These are phyloP conservation scores for Melinaea menophilus DNA, from an alignment of 2,888 invertebrate genomes.

Conservation along the genomic window DNA sequence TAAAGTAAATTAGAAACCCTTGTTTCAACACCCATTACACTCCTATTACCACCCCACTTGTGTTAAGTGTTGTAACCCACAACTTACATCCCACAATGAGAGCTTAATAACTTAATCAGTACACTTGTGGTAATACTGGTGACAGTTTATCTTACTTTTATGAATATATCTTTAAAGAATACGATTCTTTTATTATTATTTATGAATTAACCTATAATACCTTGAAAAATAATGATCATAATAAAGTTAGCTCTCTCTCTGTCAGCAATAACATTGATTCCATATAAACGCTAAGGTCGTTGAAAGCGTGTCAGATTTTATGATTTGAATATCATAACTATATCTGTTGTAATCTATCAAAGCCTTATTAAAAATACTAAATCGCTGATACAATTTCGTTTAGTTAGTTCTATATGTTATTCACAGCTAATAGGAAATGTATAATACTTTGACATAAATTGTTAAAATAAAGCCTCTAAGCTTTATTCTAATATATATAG, in stretches of 20 bases:
- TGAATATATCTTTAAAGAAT: too few species aligned
- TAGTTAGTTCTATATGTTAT: too few species aligned
- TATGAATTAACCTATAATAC: neutral
- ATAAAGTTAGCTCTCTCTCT: conserved; percentile 5
- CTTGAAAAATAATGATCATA: neutral
- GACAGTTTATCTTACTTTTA: too few species aligned
- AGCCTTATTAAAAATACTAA: too few species aligned
- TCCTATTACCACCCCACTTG: conserved; percentile 1
- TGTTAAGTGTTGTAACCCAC: conserved; percentile 6
- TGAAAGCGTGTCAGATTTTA: conserved; percentile 20
- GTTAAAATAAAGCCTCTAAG: too few species aligned
- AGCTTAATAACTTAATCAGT: too few species aligned
- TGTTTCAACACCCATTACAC: conserved; percentile 4
- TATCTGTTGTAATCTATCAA: conserved; percentile 3
- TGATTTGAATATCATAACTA: conserved; percentile 4
- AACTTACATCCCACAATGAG: neutral
- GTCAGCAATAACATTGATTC: conserved; percentile 10
- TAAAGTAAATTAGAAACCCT: conserved; percentile 8
- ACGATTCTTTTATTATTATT: too few species aligned
- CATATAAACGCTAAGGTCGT: conserved; percentile 14
- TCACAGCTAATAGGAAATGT: too few species aligned
- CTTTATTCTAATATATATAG: too few species aligned
- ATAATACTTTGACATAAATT: too few species aligned
- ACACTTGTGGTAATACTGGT: too few species aligned
- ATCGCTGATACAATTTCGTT: too few species aligned